Evolutionary conservation across 2,113 vertebrate species (phyloP), one percentile per base, ranked within the genome.

Genomic region (Sander lucioperca): DNA sequence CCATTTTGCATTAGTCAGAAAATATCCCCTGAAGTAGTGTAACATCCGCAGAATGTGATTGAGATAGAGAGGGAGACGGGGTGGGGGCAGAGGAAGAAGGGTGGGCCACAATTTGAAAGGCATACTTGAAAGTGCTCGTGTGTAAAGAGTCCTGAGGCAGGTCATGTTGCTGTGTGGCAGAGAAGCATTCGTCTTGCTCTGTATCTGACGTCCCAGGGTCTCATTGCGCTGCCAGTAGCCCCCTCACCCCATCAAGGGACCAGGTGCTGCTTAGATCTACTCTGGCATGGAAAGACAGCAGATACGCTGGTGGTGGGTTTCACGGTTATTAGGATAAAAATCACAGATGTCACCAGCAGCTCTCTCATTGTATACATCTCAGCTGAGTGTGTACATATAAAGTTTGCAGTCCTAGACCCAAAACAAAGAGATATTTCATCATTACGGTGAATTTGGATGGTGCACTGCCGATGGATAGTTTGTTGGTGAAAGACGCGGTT

Each of bases 181-280:
- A 62, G 79, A 65, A 69, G 77, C 88, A 91, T 95, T 92, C 65
- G 87, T 94, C 91, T 91, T 89, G 67, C 88, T 14, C 73, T 78
- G 62, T 76, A 86, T 89, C 88, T 90, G 88, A 93, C 85, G 39
- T 94, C 86, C 81, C 90, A 80, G 90, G 91, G 84, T 91, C 86
- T 90, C 78, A 54, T 83, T 85, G 90, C 70, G 15, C 84, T 76
- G 84, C 91, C 87, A 88, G 86, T 89, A 86, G 83, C 85, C 91
- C 85, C 85, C 88, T 81, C 67, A 59, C 75, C 87, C 90, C 88
- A 85, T 87, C 84, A 64, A 75, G 85, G 79, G 79, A 90, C 92
- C 91, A 93, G 94, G 93, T 92, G 91, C 83, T 89, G 86, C 88
- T 82, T 64, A 82, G 86, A 92, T 94, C 88, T 81, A 82, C 81